phyloP scores from a whole-genome alignment of 1,140 invertebrate genomes.

The Drosophila simulans region DNA sequence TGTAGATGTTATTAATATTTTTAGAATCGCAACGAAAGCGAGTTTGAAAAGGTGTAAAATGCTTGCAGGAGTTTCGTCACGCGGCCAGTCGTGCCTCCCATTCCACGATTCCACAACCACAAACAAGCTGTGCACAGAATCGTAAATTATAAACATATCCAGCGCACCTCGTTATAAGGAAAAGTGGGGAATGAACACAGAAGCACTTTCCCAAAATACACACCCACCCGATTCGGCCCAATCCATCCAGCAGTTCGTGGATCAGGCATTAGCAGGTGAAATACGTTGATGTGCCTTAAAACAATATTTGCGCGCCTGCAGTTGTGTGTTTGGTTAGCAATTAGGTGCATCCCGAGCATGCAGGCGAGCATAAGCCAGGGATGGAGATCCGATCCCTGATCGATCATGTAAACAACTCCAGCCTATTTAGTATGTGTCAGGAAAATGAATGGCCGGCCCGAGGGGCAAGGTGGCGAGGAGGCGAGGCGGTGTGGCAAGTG shows the following conservation, averaged over 20 bases:
- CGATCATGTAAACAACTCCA: constrained; percentile 75
- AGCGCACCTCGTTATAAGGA: constrained; percentile 65
- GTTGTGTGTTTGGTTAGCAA: constrained; percentile 72
- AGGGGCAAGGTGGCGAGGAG: constrained; percentile 16
- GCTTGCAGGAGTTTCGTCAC: not conserved
- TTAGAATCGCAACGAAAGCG: no score
- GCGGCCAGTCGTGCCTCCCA: not conserved
- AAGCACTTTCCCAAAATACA: constrained; percentile 24
- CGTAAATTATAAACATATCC: constrained; percentile 83
- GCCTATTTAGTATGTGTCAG: constrained; percentile 81
- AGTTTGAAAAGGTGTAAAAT: no score
- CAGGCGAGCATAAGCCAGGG: constrained; percentile 44
- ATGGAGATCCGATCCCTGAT: constrained; percentile 37
- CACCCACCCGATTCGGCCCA: constrained; percentile 13
- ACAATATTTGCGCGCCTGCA: constrained; percentile 70
- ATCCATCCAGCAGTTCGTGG: not conserved
- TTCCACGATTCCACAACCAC: not conserved
- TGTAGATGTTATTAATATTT: no score
- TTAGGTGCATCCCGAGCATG: constrained; percentile 61
- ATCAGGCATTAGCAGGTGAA: constrained; percentile 61
- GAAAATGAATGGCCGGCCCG: constrained; percentile 67
- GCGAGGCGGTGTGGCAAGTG: constrained; percentile 9
- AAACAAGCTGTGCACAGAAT: constrained; percentile 14
- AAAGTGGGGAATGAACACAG: constrained; percentile 42
- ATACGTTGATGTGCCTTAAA: constrained; percentile 79